Evolutionary conservation across 2,797 vertebrate species (phyloP), one percentile per base, ranked within the genome.

Genomic region (Thaleichthys pacificus): DNA sequence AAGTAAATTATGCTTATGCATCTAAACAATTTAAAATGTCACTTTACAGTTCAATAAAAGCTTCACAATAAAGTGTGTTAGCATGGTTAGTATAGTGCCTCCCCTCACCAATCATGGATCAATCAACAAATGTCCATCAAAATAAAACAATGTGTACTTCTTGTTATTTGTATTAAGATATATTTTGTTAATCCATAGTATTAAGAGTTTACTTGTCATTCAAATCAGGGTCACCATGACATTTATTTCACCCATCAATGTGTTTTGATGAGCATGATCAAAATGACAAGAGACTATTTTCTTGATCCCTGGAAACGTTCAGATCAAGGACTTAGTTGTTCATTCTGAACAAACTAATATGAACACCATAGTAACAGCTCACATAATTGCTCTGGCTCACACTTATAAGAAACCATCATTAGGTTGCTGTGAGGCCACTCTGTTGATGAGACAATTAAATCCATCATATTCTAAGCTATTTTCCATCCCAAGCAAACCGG

Each of bases 231-330:
- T 47, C 42, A 47, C 42, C 42, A 12, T 89, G 82, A 85, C 64
- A 82, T 77, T 75, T 78, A 85, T 80, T 80, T 79, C 78, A 77
- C 85, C 84, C 82, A 78, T 70, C 22, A 69, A 71, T 61, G 58
- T 22, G 24, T 61, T 61, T 24, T 12, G 21, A 61, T 61, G 21
- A 24, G 69, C 67, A 22, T 81, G 80, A 82, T 79, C 73, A 80
- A 84, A 90, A 91, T 90, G 87, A 86, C 81, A 83, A 89, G 86
- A 82, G 88, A 89, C 89, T 88, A 85, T 82, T 85, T 82, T 78
- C 62, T 30, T 76, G 83, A 84, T 87, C 80, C 86, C 65, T 85
- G 82, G 86, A 89, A 85, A 86, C 85, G 76, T 77, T 83, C 68
- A 72, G 85, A 89, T 88, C 82, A 82, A 68, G 77, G 68, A 83